Evolutionary conservation across 2,797 vertebrate genomes (phyloP).

Genomic region (Lithobates sylvaticus): DNA sequence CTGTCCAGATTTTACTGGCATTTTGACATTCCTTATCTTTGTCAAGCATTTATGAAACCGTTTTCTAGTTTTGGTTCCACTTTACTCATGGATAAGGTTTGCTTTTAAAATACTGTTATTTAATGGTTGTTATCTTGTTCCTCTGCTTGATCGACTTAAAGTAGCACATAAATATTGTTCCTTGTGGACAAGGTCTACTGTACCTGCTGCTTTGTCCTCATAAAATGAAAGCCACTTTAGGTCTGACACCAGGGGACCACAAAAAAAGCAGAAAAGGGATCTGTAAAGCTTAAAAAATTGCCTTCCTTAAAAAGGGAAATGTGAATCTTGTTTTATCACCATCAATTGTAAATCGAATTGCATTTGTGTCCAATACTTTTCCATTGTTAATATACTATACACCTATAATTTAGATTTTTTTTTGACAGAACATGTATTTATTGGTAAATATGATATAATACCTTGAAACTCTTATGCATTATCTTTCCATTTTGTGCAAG

Average conservation of each 20-base stretch:
- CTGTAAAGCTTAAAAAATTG: slow-evolving; percentile 23
- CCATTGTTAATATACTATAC: neutral
- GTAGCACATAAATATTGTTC: slow-evolving; percentile 56
- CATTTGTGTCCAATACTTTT: neutral
- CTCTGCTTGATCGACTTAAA: slow-evolving; percentile 59
- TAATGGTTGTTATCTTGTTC: slow-evolving; percentile 59
- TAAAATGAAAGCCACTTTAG: slow-evolving; percentile 55
- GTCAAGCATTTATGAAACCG: slow-evolving; percentile 11
- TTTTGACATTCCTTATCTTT: slow-evolving; percentile 39
- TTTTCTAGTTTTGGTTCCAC: slow-evolving; percentile 42
- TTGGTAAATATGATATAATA: neutral
- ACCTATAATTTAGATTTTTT: neutral
- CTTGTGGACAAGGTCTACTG: slow-evolving; percentile 48
- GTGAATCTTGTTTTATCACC: neutral
- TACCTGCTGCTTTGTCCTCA: slow-evolving; percentile 59
- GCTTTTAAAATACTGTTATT: slow-evolving; percentile 57
- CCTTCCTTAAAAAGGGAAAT: slow-evolving; percentile 15
- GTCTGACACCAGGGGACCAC: slow-evolving; percentile 39
- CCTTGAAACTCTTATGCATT: neutral
- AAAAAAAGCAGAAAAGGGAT: slow-evolving; percentile 34
- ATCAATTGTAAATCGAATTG: neutral
- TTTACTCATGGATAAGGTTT: slow-evolving; percentile 29
- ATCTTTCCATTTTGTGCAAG: no score
- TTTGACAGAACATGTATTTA: neutral
- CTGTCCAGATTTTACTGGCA: neutral